Percentiles rank a stretch among this genome's conserved stretches.
phyloP scores from a whole-genome alignment of 2,888 invertebrate genomes.

The Phymatocera aterrima region DNA sequence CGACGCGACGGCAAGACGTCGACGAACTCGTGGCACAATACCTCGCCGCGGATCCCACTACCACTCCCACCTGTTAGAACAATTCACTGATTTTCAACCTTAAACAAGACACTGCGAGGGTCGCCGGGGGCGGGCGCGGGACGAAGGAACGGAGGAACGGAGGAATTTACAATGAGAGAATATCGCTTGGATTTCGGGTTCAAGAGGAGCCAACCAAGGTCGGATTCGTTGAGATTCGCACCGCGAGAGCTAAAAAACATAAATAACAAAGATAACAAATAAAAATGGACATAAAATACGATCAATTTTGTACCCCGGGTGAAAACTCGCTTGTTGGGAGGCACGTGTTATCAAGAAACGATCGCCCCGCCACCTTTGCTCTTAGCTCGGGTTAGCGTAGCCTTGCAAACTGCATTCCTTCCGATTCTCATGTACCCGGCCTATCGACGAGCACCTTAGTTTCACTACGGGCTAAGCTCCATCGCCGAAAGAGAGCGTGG shows the following conservation, averaged over 20 bases:
- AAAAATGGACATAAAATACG: neutral
- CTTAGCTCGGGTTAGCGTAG: conserved; percentile 51
- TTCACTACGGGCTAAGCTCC: neutral
- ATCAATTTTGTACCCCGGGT: neutral
- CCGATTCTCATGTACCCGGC: conserved; percentile 57
- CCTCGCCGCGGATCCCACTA: neutral
- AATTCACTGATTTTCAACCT: neutral
- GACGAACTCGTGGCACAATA: conserved; percentile 12
- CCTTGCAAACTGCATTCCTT: conserved; percentile 66
- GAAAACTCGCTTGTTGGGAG: neutral
- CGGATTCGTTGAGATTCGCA: neutral
- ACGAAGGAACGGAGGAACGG: too few species aligned
- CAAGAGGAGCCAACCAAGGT: too few species aligned
- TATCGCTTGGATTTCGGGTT: too few species aligned
- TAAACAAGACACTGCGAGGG: neutral
- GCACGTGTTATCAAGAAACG: conserved; percentile 34
- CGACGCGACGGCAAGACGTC: too few species aligned
- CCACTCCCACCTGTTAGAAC: conserved; percentile 18
- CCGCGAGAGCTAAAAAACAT: neutral
- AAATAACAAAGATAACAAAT: neutral
- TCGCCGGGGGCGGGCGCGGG: too few species aligned
- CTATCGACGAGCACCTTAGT: conserved; percentile 44
- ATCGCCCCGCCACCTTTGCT: conserved; percentile 44
- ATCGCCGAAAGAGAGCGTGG: conserved; percentile 29
- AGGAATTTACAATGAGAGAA: too few species aligned